Evolutionary conservation across 2,113 vertebrate species (phyloP).

Genomic region (Notarius lentiginosus): DNA sequence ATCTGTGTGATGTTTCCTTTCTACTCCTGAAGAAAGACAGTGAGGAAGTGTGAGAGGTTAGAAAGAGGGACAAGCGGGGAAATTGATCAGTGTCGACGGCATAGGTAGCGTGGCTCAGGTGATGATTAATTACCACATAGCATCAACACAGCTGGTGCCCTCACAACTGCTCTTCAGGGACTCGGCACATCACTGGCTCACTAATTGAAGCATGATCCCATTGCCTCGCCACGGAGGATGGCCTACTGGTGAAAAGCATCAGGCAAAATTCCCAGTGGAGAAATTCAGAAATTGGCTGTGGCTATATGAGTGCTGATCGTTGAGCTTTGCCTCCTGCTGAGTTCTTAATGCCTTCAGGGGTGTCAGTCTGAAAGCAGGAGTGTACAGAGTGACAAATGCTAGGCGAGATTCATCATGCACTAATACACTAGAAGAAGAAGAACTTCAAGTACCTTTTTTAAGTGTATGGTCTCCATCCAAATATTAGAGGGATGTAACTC

Average conservation of each 20-base stretch:
- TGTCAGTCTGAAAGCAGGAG: background rate
- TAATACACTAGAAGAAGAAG: background rate
- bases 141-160: constrained; percentile 37
- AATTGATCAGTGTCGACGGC: constrained; percentile 7
- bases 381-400: background rate
- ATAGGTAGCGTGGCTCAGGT: constrained; percentile 1
- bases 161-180: constrained; percentile 10
- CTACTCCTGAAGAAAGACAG: background rate
- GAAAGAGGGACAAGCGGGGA: background rate
- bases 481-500: background rate
- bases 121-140: constrained; percentile 45
- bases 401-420: background rate
- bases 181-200: background rate
- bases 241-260: constrained; percentile 15
- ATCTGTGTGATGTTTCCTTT: background rate
- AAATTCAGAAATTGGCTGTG: background rate
- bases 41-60: background rate
- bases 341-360: background rate
- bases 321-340: constrained; percentile 9
- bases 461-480: background rate
- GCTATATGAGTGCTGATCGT: constrained; percentile 25
- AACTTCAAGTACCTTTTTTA: background rate
- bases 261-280: background rate
- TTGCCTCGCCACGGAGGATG: constrained; percentile 25
- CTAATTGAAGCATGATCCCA: constrained; percentile 43